Evolutionary conservation across 2,888 invertebrate species (phyloP).

Genomic region (Agrotis clavis): DNA sequence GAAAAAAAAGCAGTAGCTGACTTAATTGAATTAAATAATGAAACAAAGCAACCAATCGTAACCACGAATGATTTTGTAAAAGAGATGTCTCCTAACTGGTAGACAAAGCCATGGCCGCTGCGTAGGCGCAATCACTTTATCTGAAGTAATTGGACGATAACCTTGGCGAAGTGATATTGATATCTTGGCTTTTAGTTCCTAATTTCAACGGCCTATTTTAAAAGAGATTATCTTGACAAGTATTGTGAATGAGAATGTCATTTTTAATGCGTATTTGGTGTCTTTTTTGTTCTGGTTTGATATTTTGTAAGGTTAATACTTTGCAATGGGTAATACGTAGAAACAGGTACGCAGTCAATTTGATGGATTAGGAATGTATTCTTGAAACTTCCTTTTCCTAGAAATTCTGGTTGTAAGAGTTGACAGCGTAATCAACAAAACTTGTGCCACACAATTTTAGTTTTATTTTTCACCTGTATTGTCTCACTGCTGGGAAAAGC

Average conservation of each 20-base stretch:
- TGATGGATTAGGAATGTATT: constrained; percentile 33
- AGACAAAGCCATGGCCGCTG: constrained; percentile 71
- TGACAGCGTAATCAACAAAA: too few relatives aligned
- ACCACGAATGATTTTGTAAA: constrained; percentile 35
- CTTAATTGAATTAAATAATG: constrained; percentile 11
- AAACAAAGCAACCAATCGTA: constrained; percentile 23
- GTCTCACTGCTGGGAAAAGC: too few relatives aligned
- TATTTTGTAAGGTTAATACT: constrained; percentile 29
- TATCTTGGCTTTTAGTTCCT: constrained; percentile 57
- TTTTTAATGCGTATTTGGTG: constrained; percentile 52
- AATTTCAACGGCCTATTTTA: constrained; percentile 57
- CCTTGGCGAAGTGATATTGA: constrained; percentile 67
- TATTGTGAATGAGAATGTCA: constrained; percentile 56
- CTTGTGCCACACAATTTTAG: not conserved
- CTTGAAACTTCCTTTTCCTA: constrained; percentile 23
- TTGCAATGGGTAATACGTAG: constrained; percentile 1
- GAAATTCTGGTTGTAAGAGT: not conserved
- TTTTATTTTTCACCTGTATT: too few relatives aligned
- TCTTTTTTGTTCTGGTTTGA: constrained; percentile 24
- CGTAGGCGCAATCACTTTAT: constrained; percentile 68
- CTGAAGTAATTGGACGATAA: constrained; percentile 55
- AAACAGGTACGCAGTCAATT: constrained; percentile 22
- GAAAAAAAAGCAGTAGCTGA: not conserved
- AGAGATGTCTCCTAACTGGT: constrained; percentile 71
- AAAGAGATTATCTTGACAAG: constrained; percentile 58